Evolutionary conservation across 2,113 vertebrate species (phyloP).

Genomic region (Tyrannus savana): DNA sequence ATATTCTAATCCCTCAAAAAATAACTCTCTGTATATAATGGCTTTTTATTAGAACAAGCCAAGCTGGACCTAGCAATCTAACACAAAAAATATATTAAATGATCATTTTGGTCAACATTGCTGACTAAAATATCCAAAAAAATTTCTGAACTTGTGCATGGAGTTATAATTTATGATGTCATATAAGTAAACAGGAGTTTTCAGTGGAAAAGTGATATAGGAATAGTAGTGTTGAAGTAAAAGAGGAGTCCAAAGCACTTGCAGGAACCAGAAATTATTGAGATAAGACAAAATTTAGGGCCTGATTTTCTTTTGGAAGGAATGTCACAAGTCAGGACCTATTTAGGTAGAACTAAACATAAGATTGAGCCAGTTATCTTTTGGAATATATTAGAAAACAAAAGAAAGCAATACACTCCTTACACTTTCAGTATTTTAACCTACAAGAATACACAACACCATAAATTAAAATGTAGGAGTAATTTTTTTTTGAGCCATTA

Average conservation of each 20-base stretch:
- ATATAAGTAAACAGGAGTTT: neutral
- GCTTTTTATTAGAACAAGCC: slow-evolving; percentile 5
- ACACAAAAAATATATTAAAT: neutral
- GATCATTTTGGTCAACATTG: neutral
- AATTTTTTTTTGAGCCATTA: neutral
- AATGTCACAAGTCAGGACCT: neutral
- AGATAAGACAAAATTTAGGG: neutral
- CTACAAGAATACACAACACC: neutral
- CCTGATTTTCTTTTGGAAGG: neutral
- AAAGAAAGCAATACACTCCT: neutral
- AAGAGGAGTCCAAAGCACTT: neutral
- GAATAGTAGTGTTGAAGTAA: neutral
- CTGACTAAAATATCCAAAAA: neutral
- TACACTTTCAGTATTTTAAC: neutral
- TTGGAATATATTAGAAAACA: neutral
- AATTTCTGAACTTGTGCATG: neutral
- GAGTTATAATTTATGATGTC: neutral
- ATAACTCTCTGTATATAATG: neutral
- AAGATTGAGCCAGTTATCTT: neutral
- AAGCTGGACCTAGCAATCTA: neutral
- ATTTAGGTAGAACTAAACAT: neutral
- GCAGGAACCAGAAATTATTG: neutral
- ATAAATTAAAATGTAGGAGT: neutral
- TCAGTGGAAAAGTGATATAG: neutral
- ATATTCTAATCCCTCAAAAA: slow-evolving; percentile 22